Percentiles rank a stretch among this genome's conserved stretches.
phyloP scores from a whole-genome alignment of 2,888 invertebrate species.

The Drosophila rellima region DNA sequence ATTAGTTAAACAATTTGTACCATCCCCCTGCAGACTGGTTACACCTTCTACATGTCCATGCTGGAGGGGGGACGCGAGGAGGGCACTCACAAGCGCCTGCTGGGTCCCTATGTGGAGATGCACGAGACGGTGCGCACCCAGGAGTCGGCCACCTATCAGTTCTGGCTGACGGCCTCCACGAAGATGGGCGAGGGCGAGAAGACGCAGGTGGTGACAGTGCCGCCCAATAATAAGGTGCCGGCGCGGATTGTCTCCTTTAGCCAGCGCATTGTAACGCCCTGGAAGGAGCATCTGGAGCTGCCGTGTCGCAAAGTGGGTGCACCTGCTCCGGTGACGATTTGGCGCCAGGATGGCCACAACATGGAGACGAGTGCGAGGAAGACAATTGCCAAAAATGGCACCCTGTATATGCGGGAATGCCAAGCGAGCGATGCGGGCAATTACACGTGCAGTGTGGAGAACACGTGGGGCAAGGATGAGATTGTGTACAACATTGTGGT shows the following conservation, averaged over 20 bases:
- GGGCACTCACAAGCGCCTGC: slow-evolving; percentile 91
- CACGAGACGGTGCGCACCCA: slow-evolving; percentile 91
- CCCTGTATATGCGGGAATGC: slow-evolving; percentile 90
- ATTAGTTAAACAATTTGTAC: too few species aligned
- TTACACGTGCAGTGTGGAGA: slow-evolving; percentile 95
- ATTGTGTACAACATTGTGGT: slow-evolving; percentile 90
- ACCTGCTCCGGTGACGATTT: slow-evolving; percentile 91
- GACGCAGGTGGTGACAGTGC: slow-evolving; percentile 91
- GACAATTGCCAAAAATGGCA: slow-evolving; percentile 90
- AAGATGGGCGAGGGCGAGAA: slow-evolving; percentile 94
- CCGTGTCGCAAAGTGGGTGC: slow-evolving; percentile 94
- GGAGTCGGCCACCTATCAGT: slow-evolving; percentile 91
- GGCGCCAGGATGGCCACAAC: slow-evolving; percentile 92
- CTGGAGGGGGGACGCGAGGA: slow-evolving; percentile 92
- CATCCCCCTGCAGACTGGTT: slow-evolving; percentile 86
- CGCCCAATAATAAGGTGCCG: slow-evolving; percentile 92
- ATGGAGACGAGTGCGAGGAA: slow-evolving; percentile 90
- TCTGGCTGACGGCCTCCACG: slow-evolving; percentile 91
- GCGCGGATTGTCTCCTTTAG: slow-evolving; percentile 96
- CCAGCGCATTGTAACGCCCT: slow-evolving; percentile 91
- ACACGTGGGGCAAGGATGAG: slow-evolving; percentile 93
- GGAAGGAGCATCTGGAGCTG: slow-evolving; percentile 94
- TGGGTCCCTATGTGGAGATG: slow-evolving; percentile 90
- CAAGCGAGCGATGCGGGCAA: slow-evolving; percentile 95
- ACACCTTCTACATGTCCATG: slow-evolving; percentile 93